A percentile compares a stretch with the other conserved stretches of the same genome.
phyloP scores from a whole-genome alignment of 2,113 vertebrate genomes.

The Hyperopisus bebe region DNA sequence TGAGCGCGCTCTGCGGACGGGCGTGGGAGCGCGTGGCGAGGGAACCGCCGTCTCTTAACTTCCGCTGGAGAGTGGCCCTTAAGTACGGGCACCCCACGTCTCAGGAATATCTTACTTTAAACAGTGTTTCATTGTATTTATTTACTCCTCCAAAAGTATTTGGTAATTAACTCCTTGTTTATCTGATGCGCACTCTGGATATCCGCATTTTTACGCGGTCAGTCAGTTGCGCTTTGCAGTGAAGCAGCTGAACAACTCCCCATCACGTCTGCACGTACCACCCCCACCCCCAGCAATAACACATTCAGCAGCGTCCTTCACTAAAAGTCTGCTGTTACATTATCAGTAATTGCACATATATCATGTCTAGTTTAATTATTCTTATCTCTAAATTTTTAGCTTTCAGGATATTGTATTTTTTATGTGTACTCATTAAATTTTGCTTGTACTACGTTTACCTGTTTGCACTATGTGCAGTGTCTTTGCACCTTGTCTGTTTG shows the following conservation, averaged over 20 bases:
- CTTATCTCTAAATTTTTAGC: neutral
- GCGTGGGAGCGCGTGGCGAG: neutral
- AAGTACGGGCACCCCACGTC: neutral
- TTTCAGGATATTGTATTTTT: neutral
- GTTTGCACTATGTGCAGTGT: neutral
- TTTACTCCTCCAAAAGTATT: neutral
- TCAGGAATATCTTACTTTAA: neutral
- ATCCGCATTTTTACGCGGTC: neutral
- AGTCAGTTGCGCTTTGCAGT: neutral
- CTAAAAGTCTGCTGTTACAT: neutral
- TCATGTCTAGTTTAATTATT: neutral
- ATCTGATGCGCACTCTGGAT: neutral
- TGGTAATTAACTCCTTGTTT: neutral
- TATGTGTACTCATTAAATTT: neutral
- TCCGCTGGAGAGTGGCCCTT: neutral
- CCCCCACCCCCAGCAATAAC: neutral
- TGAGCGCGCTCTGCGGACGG: neutral
- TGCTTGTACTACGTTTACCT: neutral
- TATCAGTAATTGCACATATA: neutral
- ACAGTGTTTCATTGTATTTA: neutral
- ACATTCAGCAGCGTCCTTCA: neutral
- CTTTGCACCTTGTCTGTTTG: neutral
- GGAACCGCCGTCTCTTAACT: too few relatives aligned
- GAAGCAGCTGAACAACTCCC: neutral
- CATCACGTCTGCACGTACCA: neutral